phyloP scores from a whole-genome alignment of 2,888 invertebrate genomes.

The Drosophila anceps region DNA sequence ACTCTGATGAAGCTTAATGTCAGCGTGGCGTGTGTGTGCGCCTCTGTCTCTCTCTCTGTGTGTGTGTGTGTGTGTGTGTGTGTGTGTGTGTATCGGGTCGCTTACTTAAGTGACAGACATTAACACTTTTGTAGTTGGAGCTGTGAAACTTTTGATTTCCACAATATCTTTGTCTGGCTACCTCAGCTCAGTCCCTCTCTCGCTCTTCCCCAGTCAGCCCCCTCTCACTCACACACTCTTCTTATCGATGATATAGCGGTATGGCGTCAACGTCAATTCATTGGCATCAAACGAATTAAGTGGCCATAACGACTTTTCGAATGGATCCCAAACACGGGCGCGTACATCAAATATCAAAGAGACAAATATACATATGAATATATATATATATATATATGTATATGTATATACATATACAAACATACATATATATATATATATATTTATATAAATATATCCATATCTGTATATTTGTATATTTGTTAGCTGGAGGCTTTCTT shows the following conservation, averaged over 20 bases:
- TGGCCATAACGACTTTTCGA: conserved; percentile 54
- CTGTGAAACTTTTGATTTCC: conserved; percentile 73
- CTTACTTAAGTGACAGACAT: conserved; percentile 73
- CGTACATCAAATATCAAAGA: conserved; percentile 37
- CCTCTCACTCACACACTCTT: background rate
- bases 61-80: background rate
- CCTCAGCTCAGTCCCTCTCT: background rate
- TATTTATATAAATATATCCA: conserved; percentile 8
- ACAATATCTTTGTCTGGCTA: conserved; percentile 36
- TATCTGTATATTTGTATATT: conserved; percentile 1
- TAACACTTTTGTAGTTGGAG: conserved; percentile 68
- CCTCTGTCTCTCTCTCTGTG: too few species aligned
- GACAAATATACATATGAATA: conserved; percentile 12
- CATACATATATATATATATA: conserved; percentile 3
- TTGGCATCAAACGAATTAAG: conserved; percentile 70
- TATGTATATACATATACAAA: background rate
- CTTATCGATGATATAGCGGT: conserved; percentile 69
- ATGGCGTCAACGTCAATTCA: conserved; percentile 65
- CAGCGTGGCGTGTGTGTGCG: conserved; percentile 16
- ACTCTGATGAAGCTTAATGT: conserved; percentile 74
- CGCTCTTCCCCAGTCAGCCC: background rate
- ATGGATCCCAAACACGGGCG: conserved; percentile 18
- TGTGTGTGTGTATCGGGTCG: background rate
- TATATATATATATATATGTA: conserved; percentile 4
- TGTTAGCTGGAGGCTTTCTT: conserved; percentile 38